Evolutionary conservation across 1,140 invertebrate genomes (phyloP).

Genomic region (Palaemon carinicauda): DNA sequence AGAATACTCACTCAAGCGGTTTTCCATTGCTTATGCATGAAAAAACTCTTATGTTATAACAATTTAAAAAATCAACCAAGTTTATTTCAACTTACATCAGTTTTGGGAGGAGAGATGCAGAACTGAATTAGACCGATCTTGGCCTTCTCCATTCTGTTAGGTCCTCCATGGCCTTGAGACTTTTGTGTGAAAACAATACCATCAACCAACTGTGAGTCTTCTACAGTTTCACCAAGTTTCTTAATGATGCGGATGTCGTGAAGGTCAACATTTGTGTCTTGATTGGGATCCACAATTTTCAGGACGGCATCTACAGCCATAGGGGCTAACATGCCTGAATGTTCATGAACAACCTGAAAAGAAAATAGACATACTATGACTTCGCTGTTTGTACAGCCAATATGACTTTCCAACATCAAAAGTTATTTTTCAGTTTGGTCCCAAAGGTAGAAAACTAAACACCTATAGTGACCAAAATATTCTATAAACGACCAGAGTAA

Average conservation of each 20-base stretch:
- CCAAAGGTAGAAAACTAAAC: no score
- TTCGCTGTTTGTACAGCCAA: no score
- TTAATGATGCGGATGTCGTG: slow-evolving; percentile 95
- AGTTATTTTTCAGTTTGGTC: no score
- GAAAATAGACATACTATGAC: no score
- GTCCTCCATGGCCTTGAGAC: slow-evolving; percentile 88
- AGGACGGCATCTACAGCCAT: slow-evolving; percentile 97
- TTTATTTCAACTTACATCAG: slow-evolving; percentile 79
- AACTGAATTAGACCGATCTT: slow-evolving; percentile 99
- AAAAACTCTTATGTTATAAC: no score
- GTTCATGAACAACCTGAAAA: slow-evolving; percentile 94
- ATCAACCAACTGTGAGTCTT: slow-evolving; percentile 96
- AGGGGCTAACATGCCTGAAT: slow-evolving; percentile 92
- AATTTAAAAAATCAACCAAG: no score
- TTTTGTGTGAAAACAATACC: slow-evolving; percentile 94
- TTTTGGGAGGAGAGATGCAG: slow-evolving; percentile 99
- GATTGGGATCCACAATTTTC: slow-evolving; percentile 78
- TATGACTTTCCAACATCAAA: no score
- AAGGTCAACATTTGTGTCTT: slow-evolving; percentile 75
- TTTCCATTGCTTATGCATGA: no score
- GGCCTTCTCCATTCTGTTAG: slow-evolving; percentile 93
- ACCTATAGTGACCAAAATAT: no score
- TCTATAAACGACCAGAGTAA: no score
- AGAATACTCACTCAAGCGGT: no score
- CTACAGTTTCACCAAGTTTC: slow-evolving; percentile 95